Conservation (phyloP, 1,140 invertebrate species). For the Coelopa frigida region DNA sequence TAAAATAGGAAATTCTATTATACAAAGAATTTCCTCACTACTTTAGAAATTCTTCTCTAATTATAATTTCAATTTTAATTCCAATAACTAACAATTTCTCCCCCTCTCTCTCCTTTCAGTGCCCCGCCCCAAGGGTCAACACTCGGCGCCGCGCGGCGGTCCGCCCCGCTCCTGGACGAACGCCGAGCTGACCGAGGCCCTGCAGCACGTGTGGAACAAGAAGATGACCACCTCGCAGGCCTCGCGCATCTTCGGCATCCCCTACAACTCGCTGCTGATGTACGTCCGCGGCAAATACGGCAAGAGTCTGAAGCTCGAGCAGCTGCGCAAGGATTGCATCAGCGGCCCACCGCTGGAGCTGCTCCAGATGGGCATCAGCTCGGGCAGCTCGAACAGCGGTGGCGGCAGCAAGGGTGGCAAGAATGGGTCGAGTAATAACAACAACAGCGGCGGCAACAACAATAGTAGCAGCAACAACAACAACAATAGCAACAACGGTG, state of each 20-base stretch:
- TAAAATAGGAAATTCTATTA: not conserved
- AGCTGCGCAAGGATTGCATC: conserved; percentile 78
- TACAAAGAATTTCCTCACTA: conserved; percentile 6
- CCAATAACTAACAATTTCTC: conserved; percentile 8
- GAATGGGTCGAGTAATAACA: conserved; percentile 25
- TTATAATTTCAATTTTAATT: conserved; percentile 9
- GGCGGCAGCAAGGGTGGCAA: conserved; percentile 31
- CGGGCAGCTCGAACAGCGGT: conserved; percentile 19
- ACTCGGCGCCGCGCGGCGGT: conserved; percentile 78
- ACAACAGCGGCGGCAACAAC: too few species aligned
- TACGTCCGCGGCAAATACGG: conserved; percentile 89
- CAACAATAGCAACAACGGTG: conserved; percentile 5
- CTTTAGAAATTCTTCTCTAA: conserved; percentile 1
- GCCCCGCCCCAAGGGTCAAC: conserved; percentile 74
- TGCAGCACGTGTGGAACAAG: conserved; percentile 87
- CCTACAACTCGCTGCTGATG: conserved; percentile 85
- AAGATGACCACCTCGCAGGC: conserved; percentile 92
- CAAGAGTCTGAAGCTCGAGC: conserved; percentile 79
- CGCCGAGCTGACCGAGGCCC: conserved; percentile 76
- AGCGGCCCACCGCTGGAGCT: conserved; percentile 63
- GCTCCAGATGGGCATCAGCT: conserved; percentile 54
- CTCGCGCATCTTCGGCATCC: conserved; percentile 80
- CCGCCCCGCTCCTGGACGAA: conserved; percentile 86
- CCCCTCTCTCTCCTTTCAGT: conserved; percentile 42
- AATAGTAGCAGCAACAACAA: conserved; percentile 2